phyloP scores from a whole-genome alignment of 2,113 vertebrate genomes.

The Geococcyx californianus region DNA sequence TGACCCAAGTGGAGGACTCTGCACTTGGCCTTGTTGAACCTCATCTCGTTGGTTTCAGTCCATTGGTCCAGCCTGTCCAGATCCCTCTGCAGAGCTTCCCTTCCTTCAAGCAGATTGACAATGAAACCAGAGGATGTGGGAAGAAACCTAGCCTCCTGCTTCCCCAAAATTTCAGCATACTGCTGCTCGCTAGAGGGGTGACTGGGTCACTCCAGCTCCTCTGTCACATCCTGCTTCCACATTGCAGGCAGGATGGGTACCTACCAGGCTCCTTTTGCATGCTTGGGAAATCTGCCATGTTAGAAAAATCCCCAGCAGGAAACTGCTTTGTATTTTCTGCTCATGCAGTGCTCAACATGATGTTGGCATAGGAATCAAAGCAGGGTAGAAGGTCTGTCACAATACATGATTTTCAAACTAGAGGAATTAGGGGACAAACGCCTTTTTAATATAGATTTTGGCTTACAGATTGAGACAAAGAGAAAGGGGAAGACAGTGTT shows the following conservation, averaged over 20 bases:
- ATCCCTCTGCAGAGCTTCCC: too few species aligned
- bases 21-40: too few species aligned
- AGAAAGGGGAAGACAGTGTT: background rate
- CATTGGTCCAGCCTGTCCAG: too few species aligned
- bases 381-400: background rate
- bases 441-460: background rate
- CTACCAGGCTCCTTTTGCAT: background rate
- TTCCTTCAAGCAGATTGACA: too few species aligned
- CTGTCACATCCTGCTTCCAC: accelerated
- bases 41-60: too few species aligned
- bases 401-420: background rate
- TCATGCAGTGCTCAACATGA: background rate
- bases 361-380: background rate
- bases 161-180: background rate
- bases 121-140: background rate
- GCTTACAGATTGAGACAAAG: background rate
- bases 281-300: accelerated
- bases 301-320: background rate
- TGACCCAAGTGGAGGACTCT: too few species aligned
- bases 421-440: background rate
- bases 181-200: accelerated
- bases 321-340: background rate
- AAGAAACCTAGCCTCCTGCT: background rate
- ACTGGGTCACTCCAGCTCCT: background rate
- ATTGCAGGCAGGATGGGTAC: background rate